Evolutionary conservation across 2,888 invertebrate species (phyloP).

Genomic region (Cephus runcator): DNA sequence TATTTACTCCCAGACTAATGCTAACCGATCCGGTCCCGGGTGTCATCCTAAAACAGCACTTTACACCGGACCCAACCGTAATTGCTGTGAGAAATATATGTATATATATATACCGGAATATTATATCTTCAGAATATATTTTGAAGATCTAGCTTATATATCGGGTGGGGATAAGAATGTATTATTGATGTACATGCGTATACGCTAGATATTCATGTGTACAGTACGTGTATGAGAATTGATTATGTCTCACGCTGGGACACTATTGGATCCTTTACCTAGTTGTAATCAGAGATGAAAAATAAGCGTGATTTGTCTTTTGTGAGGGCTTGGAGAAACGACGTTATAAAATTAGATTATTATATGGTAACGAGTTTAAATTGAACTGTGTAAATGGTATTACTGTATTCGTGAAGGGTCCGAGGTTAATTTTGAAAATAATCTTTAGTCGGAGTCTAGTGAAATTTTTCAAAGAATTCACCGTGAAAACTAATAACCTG

Average conservation of each 20-base stretch:
- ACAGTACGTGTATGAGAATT: background rate
- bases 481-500: background rate
- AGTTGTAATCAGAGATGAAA: background rate
- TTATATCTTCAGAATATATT: background rate
- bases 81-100: slow-evolving; percentile 1
- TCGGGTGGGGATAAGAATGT: background rate
- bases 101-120: background rate
- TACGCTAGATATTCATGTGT: background rate
- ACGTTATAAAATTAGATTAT: background rate
- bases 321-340: background rate
- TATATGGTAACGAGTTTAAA: background rate
- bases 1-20: background rate
- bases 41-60: slow-evolving; percentile 7
- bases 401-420: background rate
- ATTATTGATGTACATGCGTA: background rate
- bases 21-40: background rate
- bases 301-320: background rate
- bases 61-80: background rate
- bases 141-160: background rate
- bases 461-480: background rate
- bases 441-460: background rate
- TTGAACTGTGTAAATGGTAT: background rate
- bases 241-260: background rate
- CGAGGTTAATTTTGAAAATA: background rate
- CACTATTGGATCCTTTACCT: background rate